Evolutionary conservation across 2,888 invertebrate genomes (phyloP).

Genomic region (Oscheius sp.): DNA sequence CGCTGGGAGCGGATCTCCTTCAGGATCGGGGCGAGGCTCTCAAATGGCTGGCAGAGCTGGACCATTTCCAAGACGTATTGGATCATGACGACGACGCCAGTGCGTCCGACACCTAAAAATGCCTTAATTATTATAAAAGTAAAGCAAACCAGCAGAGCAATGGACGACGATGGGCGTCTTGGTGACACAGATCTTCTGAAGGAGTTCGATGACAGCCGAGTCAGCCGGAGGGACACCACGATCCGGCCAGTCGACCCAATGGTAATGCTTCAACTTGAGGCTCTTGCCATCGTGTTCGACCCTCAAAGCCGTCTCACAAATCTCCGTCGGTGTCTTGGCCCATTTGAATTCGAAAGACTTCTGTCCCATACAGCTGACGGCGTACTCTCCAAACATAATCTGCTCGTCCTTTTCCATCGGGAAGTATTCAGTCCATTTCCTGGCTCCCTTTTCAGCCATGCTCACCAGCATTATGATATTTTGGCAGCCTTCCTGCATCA

Average conservation of each 20-base stretch:
- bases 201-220: constrained; percentile 46
- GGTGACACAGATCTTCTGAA: constrained; percentile 35
- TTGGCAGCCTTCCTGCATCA: constrained; percentile 50
- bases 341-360: constrained; percentile 34
- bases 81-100: too few relatives aligned
- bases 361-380: neutral
- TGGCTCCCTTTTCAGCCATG: constrained; percentile 48
- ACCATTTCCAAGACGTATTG: too few relatives aligned
- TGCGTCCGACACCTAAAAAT: too few relatives aligned
- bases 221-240: too few relatives aligned
- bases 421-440: constrained; percentile 51
- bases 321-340: constrained; percentile 38
- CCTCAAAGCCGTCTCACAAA: constrained; percentile 36
- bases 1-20: too few relatives aligned
- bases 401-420: constrained; percentile 40
- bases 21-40: too few relatives aligned
- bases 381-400: constrained; percentile 39
- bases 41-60: too few relatives aligned
- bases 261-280: constrained; percentile 45
- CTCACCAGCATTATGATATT: constrained; percentile 56
- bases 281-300: constrained; percentile 30
- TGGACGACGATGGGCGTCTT: constrained; percentile 51
- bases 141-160: constrained; percentile 58
- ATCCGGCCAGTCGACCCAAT: too few relatives aligned
- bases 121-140: too few relatives aligned